Evolutionary conservation across 1,140 invertebrate species (phyloP).

Genomic region (Centruroides vittatus): DNA sequence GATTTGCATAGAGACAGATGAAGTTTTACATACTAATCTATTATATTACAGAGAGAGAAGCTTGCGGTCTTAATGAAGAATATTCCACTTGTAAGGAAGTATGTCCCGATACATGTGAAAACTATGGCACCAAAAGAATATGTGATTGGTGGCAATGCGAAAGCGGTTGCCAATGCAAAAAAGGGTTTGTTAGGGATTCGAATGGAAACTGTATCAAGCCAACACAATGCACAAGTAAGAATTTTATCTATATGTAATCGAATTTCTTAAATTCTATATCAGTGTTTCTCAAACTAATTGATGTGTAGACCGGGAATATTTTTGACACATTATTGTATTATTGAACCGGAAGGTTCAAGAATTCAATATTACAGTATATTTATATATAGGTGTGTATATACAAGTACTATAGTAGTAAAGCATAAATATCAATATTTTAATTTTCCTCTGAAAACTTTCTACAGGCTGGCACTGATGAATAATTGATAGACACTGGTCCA

Average conservation of each 20-base stretch:
- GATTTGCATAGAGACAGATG: too few relatives aligned
- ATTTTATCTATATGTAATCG: background rate
- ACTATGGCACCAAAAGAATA: background rate
- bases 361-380: too few relatives aligned
- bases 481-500: too few relatives aligned
- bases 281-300: too few relatives aligned
- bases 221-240: background rate
- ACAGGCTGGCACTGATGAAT: too few relatives aligned
- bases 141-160: background rate
- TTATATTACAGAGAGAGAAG: background rate
- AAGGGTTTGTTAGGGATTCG: conserved; percentile 3
- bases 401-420: too few relatives aligned
- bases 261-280: background rate
- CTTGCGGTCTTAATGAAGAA: background rate
- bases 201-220: conserved; percentile 1
- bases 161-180: conserved; percentile 5
- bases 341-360: too few relatives aligned
- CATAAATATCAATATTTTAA: too few relatives aligned
- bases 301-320: background rate
- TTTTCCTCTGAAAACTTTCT: too few relatives aligned
- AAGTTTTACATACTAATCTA: too few relatives aligned
- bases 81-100: background rate
- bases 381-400: too few relatives aligned
- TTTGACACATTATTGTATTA: background rate
- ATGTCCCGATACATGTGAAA: conserved; percentile 10